phyloP scores from a whole-genome alignment of 2,888 invertebrate genomes.

The Spodoptera exigua region DNA sequence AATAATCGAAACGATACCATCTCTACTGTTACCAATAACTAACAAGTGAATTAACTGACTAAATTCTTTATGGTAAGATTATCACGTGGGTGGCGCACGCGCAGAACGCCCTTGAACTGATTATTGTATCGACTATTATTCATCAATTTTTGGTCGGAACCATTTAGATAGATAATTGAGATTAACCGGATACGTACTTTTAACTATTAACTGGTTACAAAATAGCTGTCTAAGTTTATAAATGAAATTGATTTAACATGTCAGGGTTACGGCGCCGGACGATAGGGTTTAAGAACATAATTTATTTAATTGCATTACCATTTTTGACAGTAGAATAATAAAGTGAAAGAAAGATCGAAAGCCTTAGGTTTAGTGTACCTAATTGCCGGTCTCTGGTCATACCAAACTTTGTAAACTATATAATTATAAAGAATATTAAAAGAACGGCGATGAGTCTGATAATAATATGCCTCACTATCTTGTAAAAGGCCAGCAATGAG shows the following conservation, averaged over 20 bases:
- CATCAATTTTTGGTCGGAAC: constrained; percentile 74
- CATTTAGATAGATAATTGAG: constrained; percentile 72
- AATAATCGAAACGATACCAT: constrained; percentile 24
- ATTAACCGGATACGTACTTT: constrained; percentile 63
- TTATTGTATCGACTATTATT: constrained; percentile 68
- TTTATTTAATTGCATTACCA: background rate
- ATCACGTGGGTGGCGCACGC: constrained; percentile 67
- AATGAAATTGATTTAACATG: constrained; percentile 43
- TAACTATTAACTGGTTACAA: constrained; percentile 50
- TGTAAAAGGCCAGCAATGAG: too few species aligned
- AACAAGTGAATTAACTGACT: constrained; percentile 46
- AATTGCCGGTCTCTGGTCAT: too few species aligned
- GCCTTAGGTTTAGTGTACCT: too few species aligned
- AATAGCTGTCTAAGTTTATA: constrained; percentile 43
- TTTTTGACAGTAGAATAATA: background rate
- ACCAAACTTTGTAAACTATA: too few species aligned
- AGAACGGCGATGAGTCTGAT: too few species aligned
- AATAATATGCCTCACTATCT: too few species aligned
- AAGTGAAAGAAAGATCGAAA: too few species aligned
- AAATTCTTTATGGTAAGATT: constrained; percentile 45
- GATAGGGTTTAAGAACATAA: constrained; percentile 7
- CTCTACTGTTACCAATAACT: constrained; percentile 35
- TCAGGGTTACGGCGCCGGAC: constrained; percentile 37
- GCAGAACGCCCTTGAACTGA: constrained; percentile 71
- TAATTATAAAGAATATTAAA: too few species aligned